A percentile compares a stretch with the other conserved stretches of the same genome.
Conservation (phyloP, 2,888 invertebrate genomes). For the Noctuana brunneofusca region DNA sequence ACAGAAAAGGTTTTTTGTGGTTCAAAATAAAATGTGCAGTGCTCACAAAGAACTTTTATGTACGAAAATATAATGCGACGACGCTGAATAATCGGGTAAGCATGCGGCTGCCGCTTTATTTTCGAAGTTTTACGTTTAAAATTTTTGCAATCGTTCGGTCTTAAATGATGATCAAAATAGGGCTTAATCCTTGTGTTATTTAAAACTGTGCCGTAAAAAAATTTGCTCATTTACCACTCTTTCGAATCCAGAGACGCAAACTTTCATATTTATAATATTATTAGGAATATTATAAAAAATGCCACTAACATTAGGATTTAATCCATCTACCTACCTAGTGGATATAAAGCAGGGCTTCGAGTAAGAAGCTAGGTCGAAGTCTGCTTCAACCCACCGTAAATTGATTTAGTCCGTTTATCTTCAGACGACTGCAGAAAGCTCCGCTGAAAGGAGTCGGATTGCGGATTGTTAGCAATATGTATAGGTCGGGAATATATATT, state of each 20-base stretch:
- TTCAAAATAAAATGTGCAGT: constrained; percentile 28
- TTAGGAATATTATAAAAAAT: too few species aligned
- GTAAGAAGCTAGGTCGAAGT: constrained; percentile 15
- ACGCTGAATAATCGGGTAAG: constrained; percentile 23
- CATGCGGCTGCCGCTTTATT: constrained; percentile 15
- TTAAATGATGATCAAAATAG: background rate
- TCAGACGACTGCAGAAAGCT: constrained; percentile 33
- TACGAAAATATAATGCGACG: constrained; percentile 26
- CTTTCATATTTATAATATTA: too few species aligned
- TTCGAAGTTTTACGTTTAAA: background rate
- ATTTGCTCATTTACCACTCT: too few species aligned
- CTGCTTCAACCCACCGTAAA: constrained; percentile 46
- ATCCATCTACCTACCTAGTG: background rate
- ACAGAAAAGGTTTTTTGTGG: constrained; percentile 24
- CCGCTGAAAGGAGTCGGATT: constrained; percentile 28
- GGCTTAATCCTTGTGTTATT: too few species aligned
- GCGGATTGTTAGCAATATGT: constrained; percentile 31
- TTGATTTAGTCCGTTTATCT: constrained; percentile 44
- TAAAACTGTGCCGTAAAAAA: too few species aligned
- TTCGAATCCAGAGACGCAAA: too few species aligned
- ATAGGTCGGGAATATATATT: constrained; percentile 9
- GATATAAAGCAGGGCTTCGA: constrained; percentile 7
- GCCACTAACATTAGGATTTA: background rate
- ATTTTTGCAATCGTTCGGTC: background rate
- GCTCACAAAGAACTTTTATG: constrained; percentile 34